Percentiles rank a stretch among this genome's conserved stretches.
These are phyloP conservation scores for Penaeus indicus DNA, from an alignment of 1,140 invertebrate genomes.

Conservation along the genomic window DNA sequence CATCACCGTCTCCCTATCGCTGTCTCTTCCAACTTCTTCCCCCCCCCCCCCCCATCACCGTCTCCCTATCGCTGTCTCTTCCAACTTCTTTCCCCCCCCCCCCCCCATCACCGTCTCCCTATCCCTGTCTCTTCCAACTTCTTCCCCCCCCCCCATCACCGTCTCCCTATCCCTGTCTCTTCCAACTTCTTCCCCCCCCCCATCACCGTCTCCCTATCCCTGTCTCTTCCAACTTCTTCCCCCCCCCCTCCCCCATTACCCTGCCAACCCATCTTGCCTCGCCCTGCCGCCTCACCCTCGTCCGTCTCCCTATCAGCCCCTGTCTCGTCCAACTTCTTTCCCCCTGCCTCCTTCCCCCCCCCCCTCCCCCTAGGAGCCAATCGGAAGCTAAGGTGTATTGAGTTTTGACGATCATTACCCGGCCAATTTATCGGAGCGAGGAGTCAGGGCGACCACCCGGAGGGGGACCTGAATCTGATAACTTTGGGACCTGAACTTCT, in stretches of 20 bases:
- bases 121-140: neutral
- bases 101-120: neutral
- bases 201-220: neutral
- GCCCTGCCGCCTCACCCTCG: neutral
- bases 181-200: neutral
- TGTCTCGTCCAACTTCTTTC: neutral
- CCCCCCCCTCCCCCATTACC: no score
- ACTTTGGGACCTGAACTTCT: no score
- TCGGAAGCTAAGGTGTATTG: slow-evolving; percentile 52
- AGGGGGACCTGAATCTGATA: no score
- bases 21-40: neutral
- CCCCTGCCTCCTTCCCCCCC: neutral
- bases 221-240: neutral
- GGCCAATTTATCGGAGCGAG: slow-evolving; percentile 34
- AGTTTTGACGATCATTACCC: slow-evolving; percentile 52
- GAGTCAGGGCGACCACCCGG: neutral
- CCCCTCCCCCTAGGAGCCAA: slow-evolving; percentile 38
- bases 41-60: neutral
- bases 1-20: no score
- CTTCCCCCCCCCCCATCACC: neutral
- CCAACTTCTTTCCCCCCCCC: neutral
- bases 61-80: no score
- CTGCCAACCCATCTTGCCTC: neutral
- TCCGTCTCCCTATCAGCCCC: neutral
- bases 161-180: neutral